Conservation (phyloP, 2,113 vertebrate species). For the Tonatia bakeri region DNA sequence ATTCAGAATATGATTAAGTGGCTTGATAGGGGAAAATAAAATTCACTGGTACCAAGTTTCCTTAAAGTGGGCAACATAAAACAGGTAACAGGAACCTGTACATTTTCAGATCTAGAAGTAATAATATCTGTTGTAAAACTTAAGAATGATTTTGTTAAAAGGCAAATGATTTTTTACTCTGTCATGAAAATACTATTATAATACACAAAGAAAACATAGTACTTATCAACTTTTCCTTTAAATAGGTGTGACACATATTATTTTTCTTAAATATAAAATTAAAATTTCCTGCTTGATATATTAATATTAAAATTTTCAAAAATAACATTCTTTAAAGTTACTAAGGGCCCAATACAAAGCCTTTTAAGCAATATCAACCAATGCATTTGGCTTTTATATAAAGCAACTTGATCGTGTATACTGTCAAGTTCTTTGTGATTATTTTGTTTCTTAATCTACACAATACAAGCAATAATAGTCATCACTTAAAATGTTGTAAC, state of each 20-base stretch:
- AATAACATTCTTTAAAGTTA: not conserved
- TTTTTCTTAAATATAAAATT: conserved; percentile 35
- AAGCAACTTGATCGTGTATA: not conserved
- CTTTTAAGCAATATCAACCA: not conserved
- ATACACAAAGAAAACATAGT: not conserved
- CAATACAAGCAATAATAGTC: not conserved
- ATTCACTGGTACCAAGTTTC: not conserved
- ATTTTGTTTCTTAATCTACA: conserved; percentile 14
- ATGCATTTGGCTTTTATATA: not conserved
- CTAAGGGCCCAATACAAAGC: not conserved
- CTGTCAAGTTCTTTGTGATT: not conserved
- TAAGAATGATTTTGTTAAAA: conserved; percentile 16
- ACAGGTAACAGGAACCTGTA: not conserved
- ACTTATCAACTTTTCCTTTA: not conserved
- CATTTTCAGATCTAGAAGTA: conserved; percentile 5
- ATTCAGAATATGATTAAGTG: not conserved
- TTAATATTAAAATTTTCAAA: not conserved
- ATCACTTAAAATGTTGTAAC: not conserved
- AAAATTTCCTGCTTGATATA: not conserved
- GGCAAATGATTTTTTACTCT: not conserved
- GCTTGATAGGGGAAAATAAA: not conserved
- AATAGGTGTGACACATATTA: not conserved
- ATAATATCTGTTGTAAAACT: conserved; percentile 25
- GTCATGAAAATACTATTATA: not conserved
- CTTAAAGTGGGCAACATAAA: not conserved